Evolutionary conservation across 2,888 invertebrate genomes (phyloP), one percentile per base, ranked within the genome.

Genomic region (Pyralis farinalis): DNA sequence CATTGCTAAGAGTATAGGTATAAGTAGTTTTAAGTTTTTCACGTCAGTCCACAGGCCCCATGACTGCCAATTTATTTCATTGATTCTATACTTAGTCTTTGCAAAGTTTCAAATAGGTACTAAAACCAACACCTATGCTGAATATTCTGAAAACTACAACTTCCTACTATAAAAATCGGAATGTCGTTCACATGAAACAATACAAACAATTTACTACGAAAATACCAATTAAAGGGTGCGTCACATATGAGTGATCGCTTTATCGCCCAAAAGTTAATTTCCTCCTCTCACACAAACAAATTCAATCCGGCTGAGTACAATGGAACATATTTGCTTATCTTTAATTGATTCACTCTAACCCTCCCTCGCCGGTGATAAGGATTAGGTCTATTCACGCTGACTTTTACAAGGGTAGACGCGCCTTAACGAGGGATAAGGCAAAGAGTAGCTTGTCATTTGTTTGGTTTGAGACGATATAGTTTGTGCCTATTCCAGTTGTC

Each of bases 311-410:
- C 51, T 42, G 50, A 50, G 55, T 64, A 87, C 85, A 86, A 88
- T 74, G 68, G 63, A 70, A 62, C 78, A 79, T 86, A 88, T 88
- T 88, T 87, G 88, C 85, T 88, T 88, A 87, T 88, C 87, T 88
- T 84, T 87, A 87, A 88, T 88, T 87, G 87, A 88, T 88, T 87
- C 84, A 85, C 80, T 88, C 65, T 83, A 80, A 75, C 85, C 84
- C 16, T 16, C 16, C 85, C 68, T 7, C 67, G 58, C 58, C 51
- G 47, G 53, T 74, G 87, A 86, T 87, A 85, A 85, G 86, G 87
- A 87, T 88, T 87, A 87, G 82, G 74, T 76, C 77, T 76, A 86
- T 87, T 88, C 86, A 85, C 79, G 80, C 82, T 82, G 80, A 82
- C 85, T 87, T 88, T 87, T 88, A 87, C 83, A 86, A 87, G 87